Evolutionary conservation across 1,140 invertebrate genomes (phyloP), one percentile per base, ranked within the genome.

Genomic region (Zaprionus africanus): DNA sequence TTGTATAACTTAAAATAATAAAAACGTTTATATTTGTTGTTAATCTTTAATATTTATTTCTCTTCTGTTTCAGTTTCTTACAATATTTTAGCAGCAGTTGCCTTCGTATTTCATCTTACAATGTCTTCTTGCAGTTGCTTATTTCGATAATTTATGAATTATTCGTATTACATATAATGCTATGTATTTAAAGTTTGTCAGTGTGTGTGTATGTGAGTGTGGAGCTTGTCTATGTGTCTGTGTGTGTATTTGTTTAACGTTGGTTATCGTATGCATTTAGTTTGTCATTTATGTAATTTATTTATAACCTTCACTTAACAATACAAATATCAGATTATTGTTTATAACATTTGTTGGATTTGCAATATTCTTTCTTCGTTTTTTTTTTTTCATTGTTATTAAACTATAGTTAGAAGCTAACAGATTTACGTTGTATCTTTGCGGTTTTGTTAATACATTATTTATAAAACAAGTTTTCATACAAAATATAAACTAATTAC

Each of bases 401-500:
- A 62, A 79, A 71, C 79, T 71, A 80, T 84, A 84, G 64, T 83
- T 78, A 69, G 72, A 70, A 75, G 74, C 79, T 81, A 81, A 80
- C 64, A 61, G 62, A 53, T 70, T 76, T 63, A 74, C 43, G 41
- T 75, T 81, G 56, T 73, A 66, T 69, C 34, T 36, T 85, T 66
- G 73, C 61, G 46, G 46, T 67, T 76, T 67, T 63, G 51, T 76
- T 49, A 46, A 62, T 75, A 64, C 78, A 79, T 63, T 69, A 61
- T 76, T 76, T 88, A 88, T 71, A 79, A 90, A 90, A 90, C 79
- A 90, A 85, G 72, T 73, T 75, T 54, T 77, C 62, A 82, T 90
- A 90, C 79, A 90, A 90, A 90, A 90, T 77, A 79, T 73, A 73
- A 79, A 79, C 88, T 90, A 90, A 90, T 91, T 86, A 90, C 79